Percentiles rank a stretch among this genome's conserved stretches.
These are phyloP conservation scores for Diglossa cyanea DNA, from an alignment of 2,797 vertebrate species.

Conservation along the genomic window DNA sequence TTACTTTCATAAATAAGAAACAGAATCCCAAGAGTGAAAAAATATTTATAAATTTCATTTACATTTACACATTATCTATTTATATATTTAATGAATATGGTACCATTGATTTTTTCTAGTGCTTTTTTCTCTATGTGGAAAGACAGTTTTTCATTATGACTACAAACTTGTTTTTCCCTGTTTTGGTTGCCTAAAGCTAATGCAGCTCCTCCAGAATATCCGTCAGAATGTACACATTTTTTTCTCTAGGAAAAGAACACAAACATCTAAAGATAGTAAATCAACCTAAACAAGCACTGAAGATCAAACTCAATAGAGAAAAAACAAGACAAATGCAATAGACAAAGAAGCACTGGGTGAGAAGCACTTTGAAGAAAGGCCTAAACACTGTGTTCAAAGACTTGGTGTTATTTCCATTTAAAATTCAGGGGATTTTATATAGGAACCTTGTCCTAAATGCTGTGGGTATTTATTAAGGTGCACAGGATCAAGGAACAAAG, in stretches of 20 bases:
- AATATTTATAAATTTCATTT: neutral
- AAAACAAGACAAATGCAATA: neutral
- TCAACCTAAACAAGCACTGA: neutral
- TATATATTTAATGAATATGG: neutral
- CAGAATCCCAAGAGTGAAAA: neutral
- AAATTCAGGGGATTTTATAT: neutral
- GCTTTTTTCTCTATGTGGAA: neutral
- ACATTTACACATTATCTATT: neutral
- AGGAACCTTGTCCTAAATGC: neutral
- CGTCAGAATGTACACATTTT: neutral
- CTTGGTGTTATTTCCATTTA: constrained; percentile 28
- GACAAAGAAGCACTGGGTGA: neutral
- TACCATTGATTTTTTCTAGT: neutral
- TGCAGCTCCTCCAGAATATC: neutral
- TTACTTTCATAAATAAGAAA: neutral
- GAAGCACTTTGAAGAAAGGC: neutral
- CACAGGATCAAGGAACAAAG: neutral
- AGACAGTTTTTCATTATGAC: neutral
- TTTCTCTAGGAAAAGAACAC: neutral
- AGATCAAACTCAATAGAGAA: neutral
- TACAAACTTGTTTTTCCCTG: neutral
- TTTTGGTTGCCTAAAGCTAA: neutral
- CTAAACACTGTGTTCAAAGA: neutral
- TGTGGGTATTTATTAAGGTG: neutral
- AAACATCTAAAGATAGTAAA: neutral